These are phyloP conservation scores for Noctua comes DNA, from an alignment of 2,888 invertebrate genomes.

Conservation along the genomic window DNA sequence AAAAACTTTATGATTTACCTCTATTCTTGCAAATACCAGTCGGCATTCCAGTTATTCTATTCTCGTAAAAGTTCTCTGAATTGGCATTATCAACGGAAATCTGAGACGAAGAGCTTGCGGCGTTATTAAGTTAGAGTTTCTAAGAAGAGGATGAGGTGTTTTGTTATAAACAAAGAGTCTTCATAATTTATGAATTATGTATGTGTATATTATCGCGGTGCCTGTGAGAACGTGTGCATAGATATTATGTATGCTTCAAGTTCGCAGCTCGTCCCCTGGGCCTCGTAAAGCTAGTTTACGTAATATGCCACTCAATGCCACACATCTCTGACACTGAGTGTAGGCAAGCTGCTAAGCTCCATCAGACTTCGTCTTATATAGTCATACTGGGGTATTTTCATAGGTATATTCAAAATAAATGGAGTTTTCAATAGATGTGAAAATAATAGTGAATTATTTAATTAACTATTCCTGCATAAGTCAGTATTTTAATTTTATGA, in stretches of 20 bases:
- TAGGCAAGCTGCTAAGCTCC: conserved; percentile 5
- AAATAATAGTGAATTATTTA: background rate
- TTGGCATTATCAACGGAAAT: conserved; percentile 11
- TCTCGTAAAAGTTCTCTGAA: conserved; percentile 19
- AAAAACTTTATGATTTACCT: background rate
- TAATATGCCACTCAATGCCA: conserved; percentile 54
- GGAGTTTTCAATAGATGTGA: background rate
- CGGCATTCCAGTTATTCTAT: background rate
- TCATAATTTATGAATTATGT: conserved; percentile 39
- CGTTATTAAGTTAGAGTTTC: conserved; percentile 7
- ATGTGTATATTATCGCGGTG: conserved; percentile 33
- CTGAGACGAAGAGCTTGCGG: conserved; percentile 19
- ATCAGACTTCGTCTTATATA: background rate
- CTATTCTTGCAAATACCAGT: background rate
- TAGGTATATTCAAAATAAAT: background rate
- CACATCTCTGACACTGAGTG: conserved; percentile 31
- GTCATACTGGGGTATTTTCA: background rate
- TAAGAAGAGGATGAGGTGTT: conserved; percentile 11
- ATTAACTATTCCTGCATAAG: background rate
- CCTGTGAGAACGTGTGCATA: conserved; percentile 41
- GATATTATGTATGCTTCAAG: conserved; percentile 45
- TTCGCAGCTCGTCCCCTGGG: conserved; percentile 51
- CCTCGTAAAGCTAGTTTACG: conserved; percentile 57
- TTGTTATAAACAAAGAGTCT: conserved; percentile 32
- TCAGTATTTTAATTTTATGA: background rate